Conservation (phyloP, 2,113 vertebrate species). For the Ophthalmolycus amberensis region DNA sequence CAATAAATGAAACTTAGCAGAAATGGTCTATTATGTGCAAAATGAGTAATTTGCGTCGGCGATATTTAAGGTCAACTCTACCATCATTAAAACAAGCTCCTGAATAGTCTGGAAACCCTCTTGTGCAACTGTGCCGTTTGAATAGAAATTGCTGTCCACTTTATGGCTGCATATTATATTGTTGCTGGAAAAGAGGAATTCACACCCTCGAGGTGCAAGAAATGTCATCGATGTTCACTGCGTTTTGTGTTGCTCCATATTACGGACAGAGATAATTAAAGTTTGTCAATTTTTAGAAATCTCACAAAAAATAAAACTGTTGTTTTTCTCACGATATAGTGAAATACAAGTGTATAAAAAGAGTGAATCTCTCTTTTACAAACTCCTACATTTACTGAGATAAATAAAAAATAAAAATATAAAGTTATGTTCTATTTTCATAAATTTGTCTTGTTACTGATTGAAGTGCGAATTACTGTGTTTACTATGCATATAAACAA, state of each 20-base stretch:
- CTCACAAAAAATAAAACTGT: not conserved
- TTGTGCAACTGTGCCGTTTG: conserved; percentile 23
- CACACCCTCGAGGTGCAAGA: not conserved
- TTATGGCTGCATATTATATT: conserved; percentile 16
- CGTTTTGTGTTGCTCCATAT: not conserved
- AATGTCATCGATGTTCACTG: not conserved
- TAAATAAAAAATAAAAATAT: not conserved
- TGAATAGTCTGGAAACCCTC: conserved; percentile 53
- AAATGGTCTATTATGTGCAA: conserved; percentile 53
- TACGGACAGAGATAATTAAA: not conserved
- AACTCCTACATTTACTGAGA: not conserved
- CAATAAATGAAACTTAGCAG: conserved; percentile 77
- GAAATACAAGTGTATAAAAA: not conserved
- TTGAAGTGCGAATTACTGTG: not conserved
- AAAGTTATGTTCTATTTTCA: not conserved
- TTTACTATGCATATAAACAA: not conserved
- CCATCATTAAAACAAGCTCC: conserved; percentile 63
- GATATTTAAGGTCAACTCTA: conserved; percentile 53
- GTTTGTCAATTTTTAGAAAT: not conserved
- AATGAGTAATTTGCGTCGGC: conserved; percentile 74
- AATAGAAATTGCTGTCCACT: conserved; percentile 32
- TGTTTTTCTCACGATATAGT: not conserved
- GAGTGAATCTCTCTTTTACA: not conserved
- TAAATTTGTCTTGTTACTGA: not conserved
- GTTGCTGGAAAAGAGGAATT: not conserved